A percentile compares a stretch with the other conserved stretches of the same genome.
These are phyloP conservation scores for Palythoa heliodiscus DNA, from an alignment of 92 coral and sea anemone genomes.

Conservation along the genomic window DNA sequence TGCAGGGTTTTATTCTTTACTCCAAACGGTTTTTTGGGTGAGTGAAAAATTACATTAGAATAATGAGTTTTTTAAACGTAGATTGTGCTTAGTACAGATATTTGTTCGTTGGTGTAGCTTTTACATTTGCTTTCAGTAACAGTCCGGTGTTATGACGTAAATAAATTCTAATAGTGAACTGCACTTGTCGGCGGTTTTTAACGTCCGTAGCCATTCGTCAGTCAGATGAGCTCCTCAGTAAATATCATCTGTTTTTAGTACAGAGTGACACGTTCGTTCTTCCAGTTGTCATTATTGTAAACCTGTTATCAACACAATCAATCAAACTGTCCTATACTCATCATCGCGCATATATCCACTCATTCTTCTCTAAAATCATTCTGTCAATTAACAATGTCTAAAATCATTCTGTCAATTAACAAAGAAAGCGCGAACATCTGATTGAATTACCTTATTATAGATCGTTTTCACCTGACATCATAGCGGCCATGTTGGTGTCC, in stretches of 20 bases:
- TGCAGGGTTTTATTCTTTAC: no score
- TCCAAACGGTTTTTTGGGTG: no score
- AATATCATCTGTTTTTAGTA: no score
- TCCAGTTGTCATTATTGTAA: neutral
- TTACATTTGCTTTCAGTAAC: constrained; percentile 47
- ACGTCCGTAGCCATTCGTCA: neutral
- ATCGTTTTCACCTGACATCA: no score
- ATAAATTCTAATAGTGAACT: neutral
- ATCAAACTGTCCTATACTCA: neutral
- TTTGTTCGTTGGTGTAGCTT: constrained; percentile 39
- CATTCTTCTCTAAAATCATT: no score
- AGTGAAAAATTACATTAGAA: no score
- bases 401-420: no score
- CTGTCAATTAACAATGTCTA: no score
- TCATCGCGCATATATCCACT: no score
- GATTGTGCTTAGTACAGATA: neutral
- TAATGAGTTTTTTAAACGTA: neutral
- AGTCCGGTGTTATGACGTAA: neutral
- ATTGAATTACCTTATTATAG: no score
- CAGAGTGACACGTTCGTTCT: neutral
- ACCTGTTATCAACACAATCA: neutral
- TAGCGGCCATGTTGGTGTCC: no score
- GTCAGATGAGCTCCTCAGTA: neutral
- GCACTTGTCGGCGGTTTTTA: neutral
- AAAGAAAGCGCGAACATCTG: no score